phyloP scores from a whole-genome alignment of 2,888 invertebrate genomes.

The Torymus auratus region DNA sequence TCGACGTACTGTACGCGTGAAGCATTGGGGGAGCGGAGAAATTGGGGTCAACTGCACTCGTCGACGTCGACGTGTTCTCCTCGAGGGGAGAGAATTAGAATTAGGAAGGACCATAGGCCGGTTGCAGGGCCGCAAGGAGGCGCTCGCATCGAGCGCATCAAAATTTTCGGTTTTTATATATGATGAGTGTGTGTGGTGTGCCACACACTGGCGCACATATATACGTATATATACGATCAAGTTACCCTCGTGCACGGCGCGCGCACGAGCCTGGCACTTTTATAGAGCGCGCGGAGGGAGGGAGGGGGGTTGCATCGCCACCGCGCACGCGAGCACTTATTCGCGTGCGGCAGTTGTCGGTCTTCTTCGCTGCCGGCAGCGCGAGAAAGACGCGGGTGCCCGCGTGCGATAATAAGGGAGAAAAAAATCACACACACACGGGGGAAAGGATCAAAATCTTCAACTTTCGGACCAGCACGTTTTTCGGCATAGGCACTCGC shows the following conservation, averaged over 20 bases:
- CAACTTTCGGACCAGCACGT: constrained; percentile 34
- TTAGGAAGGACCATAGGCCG: constrained; percentile 45
- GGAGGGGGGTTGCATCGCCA: constrained; percentile 44
- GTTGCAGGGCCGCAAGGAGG: constrained; percentile 65
- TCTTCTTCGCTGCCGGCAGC: constrained; percentile 73
- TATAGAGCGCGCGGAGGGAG: not conserved
- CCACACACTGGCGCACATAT: too few species aligned
- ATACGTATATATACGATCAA: constrained; percentile 4
- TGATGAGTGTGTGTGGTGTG: too few species aligned
- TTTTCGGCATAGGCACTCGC: constrained; percentile 26
- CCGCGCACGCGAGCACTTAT: constrained; percentile 53
- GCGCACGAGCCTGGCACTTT: not conserved
- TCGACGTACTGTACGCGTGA: not conserved
- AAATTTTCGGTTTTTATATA: constrained; percentile 65
- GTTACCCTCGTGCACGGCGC: constrained; percentile 4
- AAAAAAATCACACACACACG: not conserved
- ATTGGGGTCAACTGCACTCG: constrained; percentile 28
- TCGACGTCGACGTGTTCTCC: not conserved
- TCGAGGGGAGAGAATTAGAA: constrained; percentile 2
- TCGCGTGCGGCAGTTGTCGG: constrained; percentile 63
- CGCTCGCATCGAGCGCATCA: constrained; percentile 62
- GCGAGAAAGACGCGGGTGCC: constrained; percentile 59
- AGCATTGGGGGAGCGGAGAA: not conserved
- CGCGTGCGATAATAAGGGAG: constrained; percentile 35
- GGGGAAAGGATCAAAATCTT: constrained; percentile 40